Percentiles rank a stretch among this genome's conserved stretches.
Evolutionary conservation across 2,113 vertebrate species (phyloP).

Genomic region (Caloenas nicobarica): DNA sequence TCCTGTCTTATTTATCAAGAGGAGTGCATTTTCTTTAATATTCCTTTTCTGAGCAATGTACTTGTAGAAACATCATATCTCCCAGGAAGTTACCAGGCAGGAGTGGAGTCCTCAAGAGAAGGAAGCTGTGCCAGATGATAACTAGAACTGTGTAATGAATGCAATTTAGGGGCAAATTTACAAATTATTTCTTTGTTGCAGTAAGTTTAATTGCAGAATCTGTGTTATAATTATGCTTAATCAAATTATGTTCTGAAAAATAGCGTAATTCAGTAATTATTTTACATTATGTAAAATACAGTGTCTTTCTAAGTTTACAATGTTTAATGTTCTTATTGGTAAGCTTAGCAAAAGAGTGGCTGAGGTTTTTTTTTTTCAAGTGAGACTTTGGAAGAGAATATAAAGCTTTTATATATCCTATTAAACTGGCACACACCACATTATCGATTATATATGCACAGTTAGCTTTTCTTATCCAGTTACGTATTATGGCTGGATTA

Average conservation of each 20-base stretch:
- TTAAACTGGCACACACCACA: constrained; percentile 20
- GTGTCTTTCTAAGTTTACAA: background rate
- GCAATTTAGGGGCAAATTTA: background rate
- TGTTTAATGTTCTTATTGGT: background rate
- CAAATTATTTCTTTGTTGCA: background rate
- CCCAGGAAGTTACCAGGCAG: background rate
- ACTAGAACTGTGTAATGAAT: background rate
- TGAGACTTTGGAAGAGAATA: constrained; percentile 6
- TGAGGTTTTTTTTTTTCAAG: background rate
- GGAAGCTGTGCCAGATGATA: background rate
- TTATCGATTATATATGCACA: constrained; percentile 49
- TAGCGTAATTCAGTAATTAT: background rate
- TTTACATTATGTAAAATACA: background rate
- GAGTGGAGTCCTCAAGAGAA: background rate
- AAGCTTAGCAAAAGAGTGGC: background rate
- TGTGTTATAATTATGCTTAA: background rate
- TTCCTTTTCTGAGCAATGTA: background rate
- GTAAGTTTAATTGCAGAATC: background rate
- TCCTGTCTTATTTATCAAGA: background rate
- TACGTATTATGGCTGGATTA: constrained; percentile 32
- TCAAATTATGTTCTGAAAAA: background rate
- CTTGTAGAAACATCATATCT: background rate
- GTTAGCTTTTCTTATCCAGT: constrained; percentile 40
- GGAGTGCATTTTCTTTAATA: background rate
- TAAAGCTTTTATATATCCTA: constrained; percentile 46